Evolutionary conservation across 2,797 vertebrate genomes (phyloP).

Genomic region (Florisuga fusca): DNA sequence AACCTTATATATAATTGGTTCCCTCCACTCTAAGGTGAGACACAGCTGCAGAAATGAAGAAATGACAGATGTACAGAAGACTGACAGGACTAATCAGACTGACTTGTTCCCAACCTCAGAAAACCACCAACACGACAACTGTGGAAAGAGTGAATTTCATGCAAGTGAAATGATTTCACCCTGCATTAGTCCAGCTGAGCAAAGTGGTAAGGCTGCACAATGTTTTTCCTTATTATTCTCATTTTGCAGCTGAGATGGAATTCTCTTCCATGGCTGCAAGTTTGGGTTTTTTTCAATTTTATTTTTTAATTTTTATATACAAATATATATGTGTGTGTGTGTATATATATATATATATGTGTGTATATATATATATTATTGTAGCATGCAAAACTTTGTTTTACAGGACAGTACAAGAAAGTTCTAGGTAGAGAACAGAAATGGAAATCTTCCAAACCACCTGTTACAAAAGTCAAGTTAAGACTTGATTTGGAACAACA

Average conservation of each 20-base stretch:
- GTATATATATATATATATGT: no score
- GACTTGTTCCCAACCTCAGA: constrained; percentile 70
- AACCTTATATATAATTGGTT: not conserved
- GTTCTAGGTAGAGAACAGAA: constrained; percentile 10
- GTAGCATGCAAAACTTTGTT: not conserved
- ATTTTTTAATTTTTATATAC: not conserved
- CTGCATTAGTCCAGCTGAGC: not conserved
- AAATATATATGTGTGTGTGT: no score
- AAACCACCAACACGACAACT: constrained; percentile 43
- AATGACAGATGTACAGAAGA: not conserved
- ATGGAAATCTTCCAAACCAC: constrained; percentile 82
- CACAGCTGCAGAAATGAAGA: not conserved
- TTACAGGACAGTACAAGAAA: constrained; percentile 64
- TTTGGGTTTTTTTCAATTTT: not conserved
- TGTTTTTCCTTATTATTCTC: not conserved
- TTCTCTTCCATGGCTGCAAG: not conserved
- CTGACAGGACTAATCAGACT: constrained; percentile 63
- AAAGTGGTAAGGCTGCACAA: constrained; percentile 32
- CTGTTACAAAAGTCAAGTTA: constrained; percentile 83
- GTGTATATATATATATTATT: not conserved
- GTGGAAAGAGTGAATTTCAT: not conserved
- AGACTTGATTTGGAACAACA: constrained; percentile 84
- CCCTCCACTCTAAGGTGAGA: constrained; percentile 11
- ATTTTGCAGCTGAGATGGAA: not conserved
- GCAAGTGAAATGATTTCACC: not conserved